Percentiles rank a stretch among this genome's conserved stretches.
Evolutionary conservation across 2,797 vertebrate genomes (phyloP).

Genomic region (Coranthus polyacanthus): DNA sequence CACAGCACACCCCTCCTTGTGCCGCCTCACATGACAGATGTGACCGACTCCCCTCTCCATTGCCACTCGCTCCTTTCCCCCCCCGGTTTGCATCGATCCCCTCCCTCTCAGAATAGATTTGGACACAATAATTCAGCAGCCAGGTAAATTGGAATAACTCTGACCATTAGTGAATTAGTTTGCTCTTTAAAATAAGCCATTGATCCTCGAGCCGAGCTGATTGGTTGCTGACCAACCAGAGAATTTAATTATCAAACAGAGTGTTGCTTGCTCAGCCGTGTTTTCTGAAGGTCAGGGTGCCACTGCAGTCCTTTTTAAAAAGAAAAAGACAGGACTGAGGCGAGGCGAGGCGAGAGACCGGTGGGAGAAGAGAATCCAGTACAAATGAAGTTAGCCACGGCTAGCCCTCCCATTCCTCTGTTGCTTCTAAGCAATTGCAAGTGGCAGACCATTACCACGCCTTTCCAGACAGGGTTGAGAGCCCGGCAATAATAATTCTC

Average conservation of each 20-base stretch:
- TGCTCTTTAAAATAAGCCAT: constrained; percentile 86
- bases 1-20: constrained; percentile 39
- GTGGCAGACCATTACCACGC: constrained; percentile 78
- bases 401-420: constrained; percentile 60
- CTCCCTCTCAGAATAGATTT: constrained; percentile 66
- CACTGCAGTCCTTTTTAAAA: constrained; percentile 62
- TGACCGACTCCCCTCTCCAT: constrained; percentile 48
- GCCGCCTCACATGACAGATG: constrained; percentile 68
- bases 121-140: constrained; percentile 80
- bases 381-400: constrained; percentile 76
- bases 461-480: constrained; percentile 68
- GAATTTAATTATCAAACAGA: constrained; percentile 85
- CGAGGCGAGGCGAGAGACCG: constrained; percentile 57
- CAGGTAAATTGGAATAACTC: constrained; percentile 88
- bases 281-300: constrained; percentile 86
- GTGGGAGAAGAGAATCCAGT: constrained; percentile 61
- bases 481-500: constrained; percentile 66
- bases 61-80: no score
- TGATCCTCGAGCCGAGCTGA: constrained; percentile 81
- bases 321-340: constrained; percentile 50
- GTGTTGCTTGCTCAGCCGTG: constrained; percentile 83
- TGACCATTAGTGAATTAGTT: constrained; percentile 89
- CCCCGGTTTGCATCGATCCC: constrained; percentile 69
- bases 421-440: constrained; percentile 75
- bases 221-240: constrained; percentile 81